A percentile compares a stretch with the other conserved stretches of the same genome.
Conservation (phyloP, 2,113 vertebrate species). For the Dasyurus viverrinus region DNA sequence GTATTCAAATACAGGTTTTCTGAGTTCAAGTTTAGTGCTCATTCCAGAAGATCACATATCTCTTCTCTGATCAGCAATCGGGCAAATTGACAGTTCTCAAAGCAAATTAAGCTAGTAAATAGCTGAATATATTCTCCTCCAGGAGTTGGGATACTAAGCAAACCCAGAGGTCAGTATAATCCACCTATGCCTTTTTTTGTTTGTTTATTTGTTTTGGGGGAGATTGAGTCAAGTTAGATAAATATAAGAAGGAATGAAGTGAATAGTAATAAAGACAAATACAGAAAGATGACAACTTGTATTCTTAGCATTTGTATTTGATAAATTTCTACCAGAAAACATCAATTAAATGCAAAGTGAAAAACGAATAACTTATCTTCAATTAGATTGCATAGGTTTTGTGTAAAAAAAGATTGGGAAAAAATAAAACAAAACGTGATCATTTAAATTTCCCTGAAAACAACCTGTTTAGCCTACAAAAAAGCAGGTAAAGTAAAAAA, state of each 20-base stretch:
- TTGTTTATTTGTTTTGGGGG: neutral
- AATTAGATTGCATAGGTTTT: neutral
- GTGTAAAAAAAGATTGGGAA: neutral
- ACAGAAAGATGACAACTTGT: neutral
- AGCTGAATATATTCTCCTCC: neutral
- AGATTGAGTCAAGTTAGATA: neutral
- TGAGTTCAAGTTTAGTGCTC: neutral
- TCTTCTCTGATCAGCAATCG: neutral
- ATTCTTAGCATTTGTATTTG: neutral
- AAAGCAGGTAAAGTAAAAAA: neutral
- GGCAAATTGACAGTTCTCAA: neutral
- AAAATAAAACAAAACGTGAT: neutral
- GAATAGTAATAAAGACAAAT: neutral
- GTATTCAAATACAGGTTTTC: neutral
- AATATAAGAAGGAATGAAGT: neutral
- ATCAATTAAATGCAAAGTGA: neutral
- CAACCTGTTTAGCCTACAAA: neutral
- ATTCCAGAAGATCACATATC: neutral
- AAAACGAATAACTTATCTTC: neutral
- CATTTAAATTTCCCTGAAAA: neutral
- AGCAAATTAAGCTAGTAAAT: neutral
- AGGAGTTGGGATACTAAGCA: neutral
- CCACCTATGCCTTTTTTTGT: neutral
- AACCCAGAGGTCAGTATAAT: neutral
- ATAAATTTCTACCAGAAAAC: neutral